A percentile compares a stretch with the other conserved stretches of the same genome.
These are phyloP conservation scores for Halictus rubicundus DNA, from an alignment of 1,140 invertebrate genomes.

Conservation along the genomic window DNA sequence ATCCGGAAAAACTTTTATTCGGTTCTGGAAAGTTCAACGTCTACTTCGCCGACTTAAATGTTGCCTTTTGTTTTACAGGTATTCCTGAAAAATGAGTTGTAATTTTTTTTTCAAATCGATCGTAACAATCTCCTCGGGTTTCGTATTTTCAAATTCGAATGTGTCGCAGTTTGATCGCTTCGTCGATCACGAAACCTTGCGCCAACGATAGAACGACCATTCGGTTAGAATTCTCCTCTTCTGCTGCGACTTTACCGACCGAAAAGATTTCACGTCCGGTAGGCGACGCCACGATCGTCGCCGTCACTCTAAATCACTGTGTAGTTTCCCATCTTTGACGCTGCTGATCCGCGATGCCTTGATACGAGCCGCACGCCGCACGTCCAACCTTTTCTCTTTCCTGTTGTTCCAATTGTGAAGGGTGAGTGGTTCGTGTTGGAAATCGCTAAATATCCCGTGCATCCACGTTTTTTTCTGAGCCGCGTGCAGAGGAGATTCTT, in stretches of 20 bases:
- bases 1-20: too few species aligned
- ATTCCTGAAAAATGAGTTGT: too few species aligned
- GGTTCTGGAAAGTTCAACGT: too few species aligned
- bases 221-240: neutral
- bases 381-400: constrained; percentile 5
- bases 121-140: neutral
- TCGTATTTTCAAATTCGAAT: neutral
- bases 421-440: constrained; percentile 38
- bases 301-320: neutral
- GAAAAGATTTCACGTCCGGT: neutral
- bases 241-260: neutral
- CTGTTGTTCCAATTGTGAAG: constrained; percentile 23
- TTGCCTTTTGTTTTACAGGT: too few species aligned
- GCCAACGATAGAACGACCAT: neutral
- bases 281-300: neutral
- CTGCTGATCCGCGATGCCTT: neutral
- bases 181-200: too few species aligned
- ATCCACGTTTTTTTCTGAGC: constrained; percentile 23
- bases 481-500: neutral
- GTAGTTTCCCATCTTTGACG: neutral
- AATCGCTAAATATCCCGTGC: constrained; percentile 45
- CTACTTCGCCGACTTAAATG: too few species aligned
- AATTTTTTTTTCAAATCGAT: too few species aligned
- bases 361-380: neutral
- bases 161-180: too few species aligned